Conservation (phyloP, 2,888 invertebrate species). For the Brachylomia viminalis region DNA sequence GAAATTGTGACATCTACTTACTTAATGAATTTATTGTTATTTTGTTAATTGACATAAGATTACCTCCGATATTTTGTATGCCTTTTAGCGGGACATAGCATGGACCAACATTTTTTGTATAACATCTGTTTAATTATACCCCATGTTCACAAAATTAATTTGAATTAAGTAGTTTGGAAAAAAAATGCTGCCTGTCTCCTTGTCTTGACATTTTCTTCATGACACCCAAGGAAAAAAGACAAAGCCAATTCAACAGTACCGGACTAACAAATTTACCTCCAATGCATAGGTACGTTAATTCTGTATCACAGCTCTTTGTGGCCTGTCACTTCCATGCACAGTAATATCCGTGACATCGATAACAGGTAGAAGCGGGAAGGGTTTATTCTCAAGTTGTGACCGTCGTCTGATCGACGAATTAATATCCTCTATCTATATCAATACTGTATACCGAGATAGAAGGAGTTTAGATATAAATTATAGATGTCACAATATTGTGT, state of each 20-base stretch:
- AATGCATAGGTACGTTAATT: not conserved
- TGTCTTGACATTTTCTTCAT: not conserved
- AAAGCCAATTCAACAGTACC: not conserved
- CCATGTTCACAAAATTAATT: not conserved
- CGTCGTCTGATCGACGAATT: conserved; percentile 58
- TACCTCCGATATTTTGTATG: no score
- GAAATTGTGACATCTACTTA: no score
- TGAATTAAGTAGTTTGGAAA: not conserved
- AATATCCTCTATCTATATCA: conserved; percentile 38
- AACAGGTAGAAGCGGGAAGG: conserved; percentile 59
- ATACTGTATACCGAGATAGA: not conserved
- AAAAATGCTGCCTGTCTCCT: not conserved
- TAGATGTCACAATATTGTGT: not conserved
- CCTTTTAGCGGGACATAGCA: no score
- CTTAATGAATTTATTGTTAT: no score
- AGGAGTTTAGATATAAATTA: conserved; percentile 1
- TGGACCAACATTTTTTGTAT: no score
- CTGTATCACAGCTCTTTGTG: not conserved
- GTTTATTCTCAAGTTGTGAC: conserved; percentile 54
- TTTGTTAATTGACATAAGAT: no score
- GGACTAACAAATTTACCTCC: not conserved
- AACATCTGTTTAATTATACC: no score
- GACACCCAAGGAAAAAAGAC: not conserved
- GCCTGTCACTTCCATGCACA: conserved; percentile 40
- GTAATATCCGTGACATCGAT: conserved; percentile 45